Conservation (phyloP, 2,888 invertebrate genomes). For the Nomada ferruginata region DNA sequence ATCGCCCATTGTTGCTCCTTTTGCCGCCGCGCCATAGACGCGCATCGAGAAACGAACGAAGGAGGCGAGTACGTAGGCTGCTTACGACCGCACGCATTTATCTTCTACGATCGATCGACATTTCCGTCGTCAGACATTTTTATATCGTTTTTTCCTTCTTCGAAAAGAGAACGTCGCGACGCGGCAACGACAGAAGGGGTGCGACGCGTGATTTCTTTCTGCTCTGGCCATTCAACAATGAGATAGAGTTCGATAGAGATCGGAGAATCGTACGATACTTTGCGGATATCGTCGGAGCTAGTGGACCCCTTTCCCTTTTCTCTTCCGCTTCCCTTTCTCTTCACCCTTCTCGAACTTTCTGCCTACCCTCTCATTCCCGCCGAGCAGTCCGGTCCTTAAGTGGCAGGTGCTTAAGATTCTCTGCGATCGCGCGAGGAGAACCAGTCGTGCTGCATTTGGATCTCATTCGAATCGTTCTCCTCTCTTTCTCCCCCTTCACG, state of each 20-base stretch:
- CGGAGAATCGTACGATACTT: slow-evolving; percentile 65
- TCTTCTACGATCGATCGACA: slow-evolving; percentile 13
- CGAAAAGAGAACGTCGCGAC: not conserved
- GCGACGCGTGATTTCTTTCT: not conserved
- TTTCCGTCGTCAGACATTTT: not conserved
- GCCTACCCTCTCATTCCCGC: slow-evolving; percentile 69
- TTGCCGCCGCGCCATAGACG: slow-evolving; percentile 28
- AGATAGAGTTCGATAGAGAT: slow-evolving; percentile 47
- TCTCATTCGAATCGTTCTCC: slow-evolving; percentile 69
- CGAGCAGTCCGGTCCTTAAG: slow-evolving; percentile 74
- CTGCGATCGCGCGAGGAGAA: slow-evolving; percentile 75
- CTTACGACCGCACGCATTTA: slow-evolving; percentile 18
- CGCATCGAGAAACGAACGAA: slow-evolving; percentile 2
- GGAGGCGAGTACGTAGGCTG: slow-evolving; percentile 34
- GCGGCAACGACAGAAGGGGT: not conserved
- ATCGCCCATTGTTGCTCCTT: slow-evolving; percentile 64
- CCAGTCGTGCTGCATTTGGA: slow-evolving; percentile 78
- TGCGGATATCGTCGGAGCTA: slow-evolving; percentile 58
- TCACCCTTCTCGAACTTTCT: slow-evolving; percentile 36
- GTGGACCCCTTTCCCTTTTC: slow-evolving; percentile 7
- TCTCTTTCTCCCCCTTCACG: slow-evolving; percentile 37
- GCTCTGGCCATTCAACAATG: slow-evolving; percentile 22
- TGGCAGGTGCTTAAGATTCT: slow-evolving; percentile 79
- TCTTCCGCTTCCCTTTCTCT: slow-evolving; percentile 34
- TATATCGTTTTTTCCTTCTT: too few species aligned